Evolutionary conservation across 2,797 vertebrate species (phyloP).

Genomic region (Lophotriccus pileatus): DNA sequence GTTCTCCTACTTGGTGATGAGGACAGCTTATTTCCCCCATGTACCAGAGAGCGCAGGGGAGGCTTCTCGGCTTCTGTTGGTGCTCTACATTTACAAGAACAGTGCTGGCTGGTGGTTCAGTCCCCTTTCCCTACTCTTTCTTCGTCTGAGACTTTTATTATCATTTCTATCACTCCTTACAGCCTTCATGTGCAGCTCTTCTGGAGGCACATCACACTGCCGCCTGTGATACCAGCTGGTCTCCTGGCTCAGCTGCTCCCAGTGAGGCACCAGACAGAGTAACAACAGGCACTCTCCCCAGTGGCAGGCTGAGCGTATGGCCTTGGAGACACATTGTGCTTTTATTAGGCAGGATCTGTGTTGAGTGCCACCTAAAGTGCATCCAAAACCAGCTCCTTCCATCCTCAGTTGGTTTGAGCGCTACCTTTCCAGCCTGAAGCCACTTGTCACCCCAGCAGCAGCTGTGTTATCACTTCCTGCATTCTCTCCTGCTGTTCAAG

Average conservation of each 20-base stretch:
- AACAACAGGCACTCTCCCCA: not conserved
- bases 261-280: not conserved
- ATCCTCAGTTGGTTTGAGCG: not conserved
- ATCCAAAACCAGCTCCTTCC: not conserved
- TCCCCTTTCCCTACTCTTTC: not conserved
- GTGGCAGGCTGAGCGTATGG: not conserved
- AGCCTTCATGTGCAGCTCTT: not conserved
- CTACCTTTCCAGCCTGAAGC: not conserved
- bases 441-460: rapidly evolving
- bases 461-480: not conserved
- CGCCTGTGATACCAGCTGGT: not conserved
- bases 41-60: not conserved
- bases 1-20: not conserved
- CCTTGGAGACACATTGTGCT: not conserved
- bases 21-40: rapidly evolving
- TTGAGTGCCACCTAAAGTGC: not conserved
- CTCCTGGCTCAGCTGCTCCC: not conserved
- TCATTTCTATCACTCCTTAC: not conserved
- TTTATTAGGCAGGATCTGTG: not conserved
- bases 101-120: not conserved
- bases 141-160: not conserved
- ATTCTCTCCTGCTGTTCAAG: not conserved
- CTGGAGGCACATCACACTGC: rapidly evolving
- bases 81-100: not conserved
- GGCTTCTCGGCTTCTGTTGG: not conserved